These are phyloP conservation scores for Xanthorhoe designata DNA, from an alignment of 2,888 invertebrate species.

Conservation along the genomic window DNA sequence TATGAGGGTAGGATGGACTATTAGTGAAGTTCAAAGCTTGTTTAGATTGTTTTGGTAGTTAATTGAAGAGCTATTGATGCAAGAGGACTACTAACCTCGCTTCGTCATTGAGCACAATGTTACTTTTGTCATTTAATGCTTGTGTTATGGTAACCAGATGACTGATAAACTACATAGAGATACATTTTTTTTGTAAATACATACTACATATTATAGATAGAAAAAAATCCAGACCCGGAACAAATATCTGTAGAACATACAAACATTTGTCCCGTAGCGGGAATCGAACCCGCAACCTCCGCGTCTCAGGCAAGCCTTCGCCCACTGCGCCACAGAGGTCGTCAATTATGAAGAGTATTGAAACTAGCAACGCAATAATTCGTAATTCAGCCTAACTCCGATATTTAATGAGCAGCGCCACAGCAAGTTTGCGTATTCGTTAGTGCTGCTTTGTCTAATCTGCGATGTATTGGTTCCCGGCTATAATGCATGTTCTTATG, in stretches of 20 bases:
- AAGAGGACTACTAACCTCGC: not conserved
- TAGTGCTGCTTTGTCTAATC: conserved; percentile 47
- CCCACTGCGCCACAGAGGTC: too few species aligned
- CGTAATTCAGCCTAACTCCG: conserved; percentile 17
- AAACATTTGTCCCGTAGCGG: too few species aligned
- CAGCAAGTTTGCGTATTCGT: conserved; percentile 34
- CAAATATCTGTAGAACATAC: too few species aligned
- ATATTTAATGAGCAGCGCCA: conserved; percentile 38
- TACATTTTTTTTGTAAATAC: too few species aligned
- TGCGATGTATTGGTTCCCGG: conserved; percentile 4
- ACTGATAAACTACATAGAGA: too few species aligned
- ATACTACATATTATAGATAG: too few species aligned
- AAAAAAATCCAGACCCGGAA: too few species aligned
- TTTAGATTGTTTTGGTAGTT: conserved; percentile 17
- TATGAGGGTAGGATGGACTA: conserved; percentile 38
- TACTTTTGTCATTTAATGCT: not conserved
- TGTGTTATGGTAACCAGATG: too few species aligned
- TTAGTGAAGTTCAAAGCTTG: conserved; percentile 27
- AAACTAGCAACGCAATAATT: conserved; percentile 8
- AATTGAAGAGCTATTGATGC: conserved; percentile 16
- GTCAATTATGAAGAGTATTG: not conserved
- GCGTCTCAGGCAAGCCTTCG: too few species aligned
- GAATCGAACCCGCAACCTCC: too few species aligned
- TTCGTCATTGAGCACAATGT: not conserved
- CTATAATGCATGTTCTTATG: too few species aligned